phyloP scores from a whole-genome alignment of 2,888 invertebrate species.

The Ephialtes manifestator region DNA sequence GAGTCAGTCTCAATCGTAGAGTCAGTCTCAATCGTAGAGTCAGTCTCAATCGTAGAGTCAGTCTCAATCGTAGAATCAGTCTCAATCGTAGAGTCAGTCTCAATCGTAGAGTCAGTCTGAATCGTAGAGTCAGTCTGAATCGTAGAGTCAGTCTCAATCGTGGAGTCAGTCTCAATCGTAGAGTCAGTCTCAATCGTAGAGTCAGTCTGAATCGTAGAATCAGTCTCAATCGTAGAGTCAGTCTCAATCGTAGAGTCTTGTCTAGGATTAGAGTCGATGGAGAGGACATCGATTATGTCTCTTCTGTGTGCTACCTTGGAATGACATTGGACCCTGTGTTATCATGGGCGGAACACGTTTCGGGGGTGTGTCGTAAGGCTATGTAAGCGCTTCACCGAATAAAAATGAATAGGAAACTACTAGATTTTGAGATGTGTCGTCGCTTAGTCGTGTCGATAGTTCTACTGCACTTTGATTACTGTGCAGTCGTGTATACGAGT shows the following conservation, averaged over 20 bases:
- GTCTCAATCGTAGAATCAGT: no score
- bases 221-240: no score
- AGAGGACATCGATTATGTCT: neutral
- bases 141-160: no score
- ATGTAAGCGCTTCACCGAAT: neutral
- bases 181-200: no score
- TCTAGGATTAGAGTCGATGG: neutral
- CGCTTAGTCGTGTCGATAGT: neutral
- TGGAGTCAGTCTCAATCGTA: no score
- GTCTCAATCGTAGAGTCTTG: neutral
- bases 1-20: no score
- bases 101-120: no score
- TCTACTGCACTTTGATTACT: conserved; percentile 11
- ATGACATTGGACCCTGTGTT: neutral
- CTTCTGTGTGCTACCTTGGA: neutral
- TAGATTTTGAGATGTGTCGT: conserved; percentile 2
- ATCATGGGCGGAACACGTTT: neutral
- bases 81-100: no score
- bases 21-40: no score
- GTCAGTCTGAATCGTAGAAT: no score
- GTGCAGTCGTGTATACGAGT: neutral
- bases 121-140: no score
- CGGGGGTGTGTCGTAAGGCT: neutral
- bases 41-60: no score
- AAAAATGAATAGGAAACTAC: neutral